Conservation (phyloP, 1,140 invertebrate genomes). For the Homalodisca vitripennis region DNA sequence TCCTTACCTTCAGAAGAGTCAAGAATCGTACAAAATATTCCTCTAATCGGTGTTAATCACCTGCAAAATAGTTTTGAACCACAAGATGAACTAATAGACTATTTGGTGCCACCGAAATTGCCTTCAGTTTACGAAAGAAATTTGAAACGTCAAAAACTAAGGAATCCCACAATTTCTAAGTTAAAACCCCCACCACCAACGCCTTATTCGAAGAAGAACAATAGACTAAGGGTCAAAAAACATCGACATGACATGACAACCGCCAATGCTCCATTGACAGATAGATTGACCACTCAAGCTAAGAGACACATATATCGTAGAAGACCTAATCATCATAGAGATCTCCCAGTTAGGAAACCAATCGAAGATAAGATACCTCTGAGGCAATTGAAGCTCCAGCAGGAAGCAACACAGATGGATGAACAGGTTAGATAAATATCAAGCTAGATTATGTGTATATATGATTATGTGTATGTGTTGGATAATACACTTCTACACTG, state of each 20-base stretch:
- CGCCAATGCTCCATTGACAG: neutral
- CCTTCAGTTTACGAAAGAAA: conserved; percentile 34
- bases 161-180: neutral
- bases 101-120: conserved; percentile 34
- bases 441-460: too few species aligned
- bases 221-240: conserved; percentile 14
- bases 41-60: conserved; percentile 31
- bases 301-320: neutral
- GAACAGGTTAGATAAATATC: conserved; percentile 29
- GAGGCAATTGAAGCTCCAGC: neutral
- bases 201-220: neutral
- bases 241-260: conserved; percentile 7
- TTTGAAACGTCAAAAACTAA: neutral
- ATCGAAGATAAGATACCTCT: neutral
- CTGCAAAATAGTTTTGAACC: neutral
- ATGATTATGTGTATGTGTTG: too few species aligned
- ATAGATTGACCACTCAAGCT: neutral
- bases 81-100: conserved; percentile 30
- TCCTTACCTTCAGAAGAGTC: neutral
- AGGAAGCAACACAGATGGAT: conserved; percentile 14
- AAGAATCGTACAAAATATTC: conserved; percentile 30
- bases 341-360: neutral
- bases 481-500: too few species aligned
- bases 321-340: neutral
- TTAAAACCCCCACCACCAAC: conserved; percentile 19